These are phyloP conservation scores for Sminthurinus aureus DNA, from an alignment of 2,888 invertebrate genomes.

Conservation along the genomic window DNA sequence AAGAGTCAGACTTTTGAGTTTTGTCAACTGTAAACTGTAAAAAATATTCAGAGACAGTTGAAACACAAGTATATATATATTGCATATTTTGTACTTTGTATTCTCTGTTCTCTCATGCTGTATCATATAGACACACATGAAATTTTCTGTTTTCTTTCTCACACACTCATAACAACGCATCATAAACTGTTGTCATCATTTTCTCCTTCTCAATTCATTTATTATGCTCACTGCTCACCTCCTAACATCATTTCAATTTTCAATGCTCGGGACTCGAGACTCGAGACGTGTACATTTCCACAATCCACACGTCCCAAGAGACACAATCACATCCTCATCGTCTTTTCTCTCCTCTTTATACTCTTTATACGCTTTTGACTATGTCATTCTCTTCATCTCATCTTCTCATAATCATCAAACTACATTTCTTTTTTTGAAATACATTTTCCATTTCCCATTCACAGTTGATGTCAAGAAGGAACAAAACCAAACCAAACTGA, in stretches of 20 bases:
- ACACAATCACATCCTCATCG: slow-evolving; percentile 23
- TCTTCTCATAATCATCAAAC: slow-evolving; percentile 10
- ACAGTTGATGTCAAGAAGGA: too few relatives aligned
- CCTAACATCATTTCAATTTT: neutral
- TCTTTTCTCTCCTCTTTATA: neutral
- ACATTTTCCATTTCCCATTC: neutral
- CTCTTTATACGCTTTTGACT: neutral
- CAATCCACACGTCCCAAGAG: slow-evolving; percentile 8
- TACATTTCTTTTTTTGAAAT: neutral
- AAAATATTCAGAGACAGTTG: neutral
- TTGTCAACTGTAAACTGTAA: neutral
- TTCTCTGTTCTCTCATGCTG: too few relatives aligned
- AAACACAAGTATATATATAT: neutral
- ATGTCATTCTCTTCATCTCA: neutral
- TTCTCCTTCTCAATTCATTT: slow-evolving; percentile 30
- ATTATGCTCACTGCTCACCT: slow-evolving; percentile 16
- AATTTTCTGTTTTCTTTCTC: slow-evolving; percentile 31
- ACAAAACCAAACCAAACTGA: too few relatives aligned
- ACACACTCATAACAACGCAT: slow-evolving; percentile 33
- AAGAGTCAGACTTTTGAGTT: too few relatives aligned
- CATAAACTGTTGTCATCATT: slow-evolving; percentile 34
- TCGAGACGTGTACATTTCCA: neutral
- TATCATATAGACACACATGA: neutral
- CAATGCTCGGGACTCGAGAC: neutral
- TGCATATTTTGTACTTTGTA: too few relatives aligned